Conservation (phyloP, 2,888 invertebrate genomes). For the Phalangium opilio region DNA sequence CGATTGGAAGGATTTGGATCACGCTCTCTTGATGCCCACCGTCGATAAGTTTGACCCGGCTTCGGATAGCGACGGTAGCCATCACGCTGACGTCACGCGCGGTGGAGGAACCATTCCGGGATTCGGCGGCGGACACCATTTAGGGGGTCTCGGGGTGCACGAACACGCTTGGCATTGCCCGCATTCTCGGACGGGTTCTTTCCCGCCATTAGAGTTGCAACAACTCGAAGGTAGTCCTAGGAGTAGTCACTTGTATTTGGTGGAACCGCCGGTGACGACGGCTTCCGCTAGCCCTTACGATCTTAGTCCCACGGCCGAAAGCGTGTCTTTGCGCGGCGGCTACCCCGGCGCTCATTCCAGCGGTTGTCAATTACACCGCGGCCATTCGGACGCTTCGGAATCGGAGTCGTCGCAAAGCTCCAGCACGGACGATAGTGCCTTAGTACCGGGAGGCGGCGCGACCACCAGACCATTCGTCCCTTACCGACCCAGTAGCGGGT, state of each 20-base stretch:
- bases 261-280: no score
- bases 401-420: conserved; percentile 3
- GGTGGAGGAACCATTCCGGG: background rate
- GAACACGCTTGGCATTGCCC: no score
- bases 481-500: no score
- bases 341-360: no score
- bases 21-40: conserved; percentile 1
- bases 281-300: no score
- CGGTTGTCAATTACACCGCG: background rate
- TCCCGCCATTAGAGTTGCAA: background rate
- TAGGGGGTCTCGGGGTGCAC: no score
- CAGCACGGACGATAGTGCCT: conserved; percentile 10
- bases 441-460: background rate
- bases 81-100: background rate
- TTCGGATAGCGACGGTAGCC: background rate
- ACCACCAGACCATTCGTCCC: no score
- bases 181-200: no score
- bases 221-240: background rate
- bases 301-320: no score
- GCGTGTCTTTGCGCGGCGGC: no score
- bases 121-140: background rate
- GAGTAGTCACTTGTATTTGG: conserved; percentile 1
- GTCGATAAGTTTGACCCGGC: background rate
- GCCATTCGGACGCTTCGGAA: background rate
- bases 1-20: conserved; percentile 15